A percentile compares a stretch with the other conserved stretches of the same genome.
Conservation (phyloP, 2,888 invertebrate species). For the Omphaloscelis lunosa region DNA sequence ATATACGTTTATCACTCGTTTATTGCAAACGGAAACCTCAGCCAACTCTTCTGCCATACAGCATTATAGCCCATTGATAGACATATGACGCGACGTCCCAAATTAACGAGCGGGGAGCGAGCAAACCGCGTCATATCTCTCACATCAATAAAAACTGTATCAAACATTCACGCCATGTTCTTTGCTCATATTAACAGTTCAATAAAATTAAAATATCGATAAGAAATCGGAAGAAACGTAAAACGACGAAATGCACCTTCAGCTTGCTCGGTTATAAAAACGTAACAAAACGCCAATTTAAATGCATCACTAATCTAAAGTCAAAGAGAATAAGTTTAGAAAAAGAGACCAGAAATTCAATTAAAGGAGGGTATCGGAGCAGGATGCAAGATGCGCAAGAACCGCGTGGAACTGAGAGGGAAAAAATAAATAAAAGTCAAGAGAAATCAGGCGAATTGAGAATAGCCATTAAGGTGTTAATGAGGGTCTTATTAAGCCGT, state of each 20-base stretch:
- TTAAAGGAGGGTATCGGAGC: constrained; percentile 83
- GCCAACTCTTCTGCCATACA: constrained; percentile 74
- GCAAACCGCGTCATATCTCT: constrained; percentile 49
- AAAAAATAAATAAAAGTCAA: constrained; percentile 87
- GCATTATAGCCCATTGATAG: constrained; percentile 82
- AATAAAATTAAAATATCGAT: constrained; percentile 85
- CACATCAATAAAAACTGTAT: constrained; percentile 58
- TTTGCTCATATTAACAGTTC: constrained; percentile 76
- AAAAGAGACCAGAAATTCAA: constrained; percentile 88
- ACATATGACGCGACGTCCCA: constrained; percentile 81
- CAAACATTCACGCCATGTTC: constrained; percentile 43
- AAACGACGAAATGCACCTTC: constrained; percentile 71
- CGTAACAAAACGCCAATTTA: constrained; percentile 89
- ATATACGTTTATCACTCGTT: constrained; percentile 79
- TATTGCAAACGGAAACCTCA: constrained; percentile 87
- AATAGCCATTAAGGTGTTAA: constrained; percentile 91
- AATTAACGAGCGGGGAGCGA: constrained; percentile 74
- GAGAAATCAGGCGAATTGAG: constrained; percentile 89
- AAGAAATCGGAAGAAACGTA: constrained; percentile 73
- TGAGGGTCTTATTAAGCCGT: constrained; percentile 90
- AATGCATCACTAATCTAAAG: constrained; percentile 90
- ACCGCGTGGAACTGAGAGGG: constrained; percentile 76
- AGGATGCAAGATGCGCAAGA: constrained; percentile 76
- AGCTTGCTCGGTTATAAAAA: constrained; percentile 82
- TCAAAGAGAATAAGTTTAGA: constrained; percentile 90